Conservation (phyloP, 2,888 invertebrate species). For the Chrysotoxum bicinctum region DNA sequence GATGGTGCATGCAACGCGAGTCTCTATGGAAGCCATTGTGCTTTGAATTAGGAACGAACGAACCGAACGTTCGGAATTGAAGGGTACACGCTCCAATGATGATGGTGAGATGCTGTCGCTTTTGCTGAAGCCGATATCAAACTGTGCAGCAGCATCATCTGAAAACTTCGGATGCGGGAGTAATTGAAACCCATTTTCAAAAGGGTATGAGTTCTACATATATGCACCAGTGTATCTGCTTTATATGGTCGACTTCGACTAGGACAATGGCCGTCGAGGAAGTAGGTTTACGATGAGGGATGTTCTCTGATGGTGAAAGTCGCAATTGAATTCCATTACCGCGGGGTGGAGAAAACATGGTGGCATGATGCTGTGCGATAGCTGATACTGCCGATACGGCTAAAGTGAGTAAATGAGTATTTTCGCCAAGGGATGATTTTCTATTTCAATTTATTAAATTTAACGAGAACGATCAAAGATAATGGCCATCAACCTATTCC, state of each 20-base stretch:
- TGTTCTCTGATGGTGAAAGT: conserved; percentile 59
- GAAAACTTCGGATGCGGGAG: conserved; percentile 65
- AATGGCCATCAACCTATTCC: conserved; percentile 43
- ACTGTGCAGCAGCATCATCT: conserved; percentile 59
- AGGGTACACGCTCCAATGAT: conserved; percentile 66
- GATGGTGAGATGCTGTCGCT: conserved; percentile 67
- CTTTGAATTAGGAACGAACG: conserved; percentile 48
- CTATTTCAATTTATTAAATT: conserved; percentile 72
- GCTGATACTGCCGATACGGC: conserved; percentile 32
- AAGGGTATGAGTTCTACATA: conserved; percentile 37
- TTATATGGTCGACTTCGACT: conserved; percentile 53
- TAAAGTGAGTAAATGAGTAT: conserved; percentile 52
- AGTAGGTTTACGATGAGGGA: conserved; percentile 36
- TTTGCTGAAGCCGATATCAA: conserved; percentile 65
- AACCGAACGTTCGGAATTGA: conserved; percentile 58
- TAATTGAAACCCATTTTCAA: conserved; percentile 66
- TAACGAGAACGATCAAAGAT: conserved; percentile 68
- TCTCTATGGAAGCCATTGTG: conserved; percentile 42
- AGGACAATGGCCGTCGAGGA: conserved; percentile 14
- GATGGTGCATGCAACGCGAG: conserved; percentile 43
- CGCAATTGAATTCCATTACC: conserved; percentile 70
- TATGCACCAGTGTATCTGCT: background rate
- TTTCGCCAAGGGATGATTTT: conserved; percentile 55
- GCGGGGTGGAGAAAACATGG: conserved; percentile 27
- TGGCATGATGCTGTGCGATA: conserved; percentile 10